Evolutionary conservation across 2,888 invertebrate species (phyloP), one percentile per base, ranked within the genome.

Genomic region (Cheilosia vernalis): DNA sequence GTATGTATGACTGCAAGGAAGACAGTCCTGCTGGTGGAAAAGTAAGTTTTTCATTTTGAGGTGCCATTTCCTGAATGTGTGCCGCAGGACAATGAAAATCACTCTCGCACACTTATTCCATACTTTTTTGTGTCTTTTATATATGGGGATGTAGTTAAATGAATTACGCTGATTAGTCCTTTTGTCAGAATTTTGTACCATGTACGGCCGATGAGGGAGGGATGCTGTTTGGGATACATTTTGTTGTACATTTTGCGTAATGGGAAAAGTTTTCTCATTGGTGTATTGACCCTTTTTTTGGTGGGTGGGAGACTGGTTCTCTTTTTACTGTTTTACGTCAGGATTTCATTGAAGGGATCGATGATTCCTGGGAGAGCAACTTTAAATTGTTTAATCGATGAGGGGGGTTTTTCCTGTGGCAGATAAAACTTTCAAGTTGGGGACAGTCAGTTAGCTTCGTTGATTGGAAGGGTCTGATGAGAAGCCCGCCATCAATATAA

Each of bases 101-200:
- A 85, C 76, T 81, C 81, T 85, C 81, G 37, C 37, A 85, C 76
- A 77, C 76, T 85, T 76, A 13, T 69, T 73, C 4, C 37, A n/a
- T n/a, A 64, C 51, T 69, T 63, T 73, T 58, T 61, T 73, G 24
- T 44, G 49, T 74, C 55, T 63, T 64, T 64, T 70, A 55, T 77
- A 55, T 77, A 44, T 79, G 64, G 44, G 76, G 67, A 77, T 85
- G 72, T 76, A 85, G 81, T 77, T 85, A 85, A 85, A 85, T 85
- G 85, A 85, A 85, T 85, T 85, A 85, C 85, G 81, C 72, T 85
- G 85, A 85, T 85, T 77, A 77, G 85, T 85, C 76, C 81, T 81
- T 85, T 85, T 85, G 85, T 85, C 60, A 70, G 53, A 76, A 81
- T 58, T 76, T 77, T 67, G 51, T 27, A 1, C 27, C 27, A 60